Evolutionary conservation across 2,113 vertebrate genomes (phyloP), one percentile per base, ranked within the genome.

Genomic region (Halichoerus grypus): DNA sequence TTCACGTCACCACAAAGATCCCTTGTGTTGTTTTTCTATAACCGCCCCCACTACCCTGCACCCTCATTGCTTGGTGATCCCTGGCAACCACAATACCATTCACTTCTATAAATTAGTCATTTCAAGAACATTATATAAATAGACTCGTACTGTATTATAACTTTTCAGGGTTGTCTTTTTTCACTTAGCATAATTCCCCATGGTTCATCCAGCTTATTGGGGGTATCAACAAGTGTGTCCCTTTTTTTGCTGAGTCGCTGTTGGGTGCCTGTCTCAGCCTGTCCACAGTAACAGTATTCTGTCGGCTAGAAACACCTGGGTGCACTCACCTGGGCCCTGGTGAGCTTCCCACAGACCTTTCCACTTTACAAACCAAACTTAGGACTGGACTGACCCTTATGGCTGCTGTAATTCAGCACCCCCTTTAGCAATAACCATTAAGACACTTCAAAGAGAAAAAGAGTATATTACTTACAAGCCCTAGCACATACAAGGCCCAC

Each of bases 21-120:
- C 42, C 42, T 71, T n/a, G 0, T 22, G 14, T 24, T 16, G 51
- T 6, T 14, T 13, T 92, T n/a, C 26, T 33, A 3, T 24, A 13
- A 18, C 46, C 9, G 26, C 3, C 36, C 4, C 63, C 31, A 19
- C 15, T 69, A 22, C 24, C 33, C 39, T 21, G 26, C 19, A 46
- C 7, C 31, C 14, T 1, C 19, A 53, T 51, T 2, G 39, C 77
- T 85, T 53, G 69, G 36, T 76, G 69, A 61, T n/a, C 24, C 10
- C 57, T 51, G 49, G 49, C 26, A 67, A 95, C 49, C 67, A 83
- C 33, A 57, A 13, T 22, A 42, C 36, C n/a, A 5, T 59, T 28
- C 67, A 77, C 65, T 72, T 93, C 55, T 76, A 18, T 94, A 81
- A 33, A 88, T 59, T 46, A 88, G 82, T 82, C 76, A 67, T 84